Percentiles rank a stretch among this genome's conserved stretches.
phyloP scores from a whole-genome alignment of 2,113 vertebrate species.

The Tringa solitaria region DNA sequence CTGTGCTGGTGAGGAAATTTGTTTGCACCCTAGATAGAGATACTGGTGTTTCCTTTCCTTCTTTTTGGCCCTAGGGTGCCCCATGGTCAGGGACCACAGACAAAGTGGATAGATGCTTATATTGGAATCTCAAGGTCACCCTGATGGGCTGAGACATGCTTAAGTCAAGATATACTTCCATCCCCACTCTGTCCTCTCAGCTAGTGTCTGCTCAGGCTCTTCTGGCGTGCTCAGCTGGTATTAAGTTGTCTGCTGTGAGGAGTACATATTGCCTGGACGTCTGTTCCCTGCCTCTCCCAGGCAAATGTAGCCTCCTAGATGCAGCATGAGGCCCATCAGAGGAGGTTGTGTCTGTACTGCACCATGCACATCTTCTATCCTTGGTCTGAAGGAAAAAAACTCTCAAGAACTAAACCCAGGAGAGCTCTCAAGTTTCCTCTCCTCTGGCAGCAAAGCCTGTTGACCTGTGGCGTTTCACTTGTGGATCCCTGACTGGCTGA shows the following conservation, averaged over 20 bases:
- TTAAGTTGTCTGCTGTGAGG: not conserved
- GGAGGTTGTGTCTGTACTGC: not conserved
- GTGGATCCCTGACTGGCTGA: not conserved
- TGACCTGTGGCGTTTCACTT: not conserved
- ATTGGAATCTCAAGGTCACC: not conserved
- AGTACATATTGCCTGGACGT: accelerated
- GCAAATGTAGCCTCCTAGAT: not conserved
- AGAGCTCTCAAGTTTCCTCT: not conserved
- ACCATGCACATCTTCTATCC: not conserved
- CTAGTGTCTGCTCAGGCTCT: not conserved
- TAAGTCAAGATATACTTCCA: not conserved
- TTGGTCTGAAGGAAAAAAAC: not conserved
- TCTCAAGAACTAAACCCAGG: not conserved
- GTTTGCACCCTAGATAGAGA: not conserved
- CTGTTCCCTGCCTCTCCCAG: not conserved
- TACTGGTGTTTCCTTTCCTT: not conserved
- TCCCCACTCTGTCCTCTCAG: not conserved
- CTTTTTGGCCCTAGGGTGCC: not conserved
- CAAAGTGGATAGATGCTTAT: not conserved
- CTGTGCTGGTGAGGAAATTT: not conserved
- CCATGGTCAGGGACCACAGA: no score
- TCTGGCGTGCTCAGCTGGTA: not conserved
- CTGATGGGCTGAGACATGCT: not conserved
- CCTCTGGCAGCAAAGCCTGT: not conserved
- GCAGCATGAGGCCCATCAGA: not conserved